Percentiles rank a stretch among this genome's conserved stretches.
Conservation (phyloP, 1,140 invertebrate genomes). For the Cyclargus thomasi region DNA sequence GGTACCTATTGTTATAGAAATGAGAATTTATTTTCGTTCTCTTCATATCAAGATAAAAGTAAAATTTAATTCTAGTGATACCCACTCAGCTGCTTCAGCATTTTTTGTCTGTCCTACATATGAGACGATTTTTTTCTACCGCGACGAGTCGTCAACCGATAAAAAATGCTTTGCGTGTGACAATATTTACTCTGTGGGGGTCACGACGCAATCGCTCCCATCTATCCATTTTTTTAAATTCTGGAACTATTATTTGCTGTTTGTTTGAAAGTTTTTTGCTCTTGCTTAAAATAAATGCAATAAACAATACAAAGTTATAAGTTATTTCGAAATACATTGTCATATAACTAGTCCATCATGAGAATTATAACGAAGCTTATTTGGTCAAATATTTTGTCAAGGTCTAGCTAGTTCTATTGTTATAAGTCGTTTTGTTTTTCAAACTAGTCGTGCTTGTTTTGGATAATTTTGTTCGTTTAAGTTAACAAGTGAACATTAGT, state of each 20-base stretch:
- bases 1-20: too few species aligned
- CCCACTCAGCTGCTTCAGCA: slow-evolving; percentile 25
- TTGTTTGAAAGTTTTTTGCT: too few species aligned
- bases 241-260: too few species aligned
- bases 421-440: neutral
- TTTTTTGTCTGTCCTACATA: slow-evolving; percentile 28
- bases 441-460: neutral
- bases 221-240: neutral
- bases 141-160: slow-evolving; percentile 20
- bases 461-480: too few species aligned
- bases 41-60: too few species aligned
- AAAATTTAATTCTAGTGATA: neutral
- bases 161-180: slow-evolving; percentile 37
- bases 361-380: neutral
- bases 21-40: too few species aligned
- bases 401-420: neutral
- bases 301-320: too few species aligned
- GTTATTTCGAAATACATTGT: neutral
- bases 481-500: too few species aligned
- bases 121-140: slow-evolving; percentile 28
- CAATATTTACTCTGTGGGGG: slow-evolving; percentile 29
- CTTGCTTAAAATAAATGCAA: too few species aligned
- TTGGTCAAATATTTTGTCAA: neutral
- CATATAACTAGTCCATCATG: neutral
- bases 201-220: slow-evolving; percentile 19